Percentiles rank a stretch among this genome's conserved stretches.
Conservation (phyloP, 2,113 vertebrate genomes). For the Talpa occidentalis region DNA sequence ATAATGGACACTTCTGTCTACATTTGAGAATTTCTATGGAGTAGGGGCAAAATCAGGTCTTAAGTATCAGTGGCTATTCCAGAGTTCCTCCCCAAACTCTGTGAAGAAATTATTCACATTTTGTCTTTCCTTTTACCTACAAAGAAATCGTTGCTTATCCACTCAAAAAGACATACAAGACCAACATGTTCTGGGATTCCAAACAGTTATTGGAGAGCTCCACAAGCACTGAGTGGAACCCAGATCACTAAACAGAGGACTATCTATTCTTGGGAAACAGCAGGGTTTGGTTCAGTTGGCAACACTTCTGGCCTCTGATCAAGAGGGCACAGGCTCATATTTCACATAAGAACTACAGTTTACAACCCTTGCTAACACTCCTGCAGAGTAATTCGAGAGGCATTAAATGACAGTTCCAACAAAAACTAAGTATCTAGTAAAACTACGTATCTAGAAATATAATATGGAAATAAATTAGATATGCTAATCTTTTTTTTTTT, state of each 20-base stretch:
- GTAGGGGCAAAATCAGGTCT: not conserved
- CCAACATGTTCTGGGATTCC: not conserved
- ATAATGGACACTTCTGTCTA: not conserved
- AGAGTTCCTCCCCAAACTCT: not conserved
- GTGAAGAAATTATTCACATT: not conserved
- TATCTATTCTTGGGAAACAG: conserved; percentile 75
- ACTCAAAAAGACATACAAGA: conserved; percentile 16
- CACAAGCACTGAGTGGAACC: not conserved
- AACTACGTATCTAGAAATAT: conserved; percentile 36
- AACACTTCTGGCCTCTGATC: conserved; percentile 53
- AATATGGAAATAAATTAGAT: not conserved
- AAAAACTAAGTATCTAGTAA: conserved; percentile 10
- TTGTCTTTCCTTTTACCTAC: not conserved
- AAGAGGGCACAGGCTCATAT: conserved; percentile 70
- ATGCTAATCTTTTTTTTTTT: not conserved
- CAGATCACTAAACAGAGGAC: conserved; percentile 31
- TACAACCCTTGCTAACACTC: conserved; percentile 50
- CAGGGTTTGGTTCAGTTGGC: conserved; percentile 50
- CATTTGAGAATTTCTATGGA: not conserved
- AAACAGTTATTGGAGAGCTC: not conserved
- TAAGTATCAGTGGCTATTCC: not conserved
- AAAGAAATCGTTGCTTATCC: not conserved
- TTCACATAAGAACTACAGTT: conserved; percentile 63
- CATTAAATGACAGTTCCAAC: conserved; percentile 9
- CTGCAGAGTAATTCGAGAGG: conserved; percentile 22